Conservation (phyloP, 2,113 vertebrate genomes). For the Petroica traversi region DNA sequence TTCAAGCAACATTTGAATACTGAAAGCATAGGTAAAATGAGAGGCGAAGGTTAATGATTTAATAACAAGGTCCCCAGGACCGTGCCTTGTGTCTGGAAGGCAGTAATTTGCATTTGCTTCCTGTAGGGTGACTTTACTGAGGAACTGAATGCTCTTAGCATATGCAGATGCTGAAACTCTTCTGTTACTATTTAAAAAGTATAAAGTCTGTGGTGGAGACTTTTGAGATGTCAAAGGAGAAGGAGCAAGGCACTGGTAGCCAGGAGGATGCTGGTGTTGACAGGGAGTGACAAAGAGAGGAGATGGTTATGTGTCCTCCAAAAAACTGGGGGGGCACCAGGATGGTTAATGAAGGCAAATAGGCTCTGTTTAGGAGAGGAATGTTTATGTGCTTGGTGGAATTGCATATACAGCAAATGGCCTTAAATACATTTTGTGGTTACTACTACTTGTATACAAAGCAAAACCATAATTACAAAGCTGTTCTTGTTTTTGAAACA, state of each 20-base stretch:
- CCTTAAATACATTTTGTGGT: constrained; percentile 13
- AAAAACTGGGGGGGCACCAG: not conserved
- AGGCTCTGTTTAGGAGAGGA: not conserved
- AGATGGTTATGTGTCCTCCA: not conserved
- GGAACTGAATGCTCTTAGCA: not conserved
- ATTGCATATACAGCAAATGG: not conserved
- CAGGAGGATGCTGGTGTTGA: not conserved
- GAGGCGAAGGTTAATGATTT: constrained; percentile 19
- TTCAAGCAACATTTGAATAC: not conserved
- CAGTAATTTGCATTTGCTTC: constrained; percentile 34
- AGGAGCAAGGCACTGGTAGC: not conserved
- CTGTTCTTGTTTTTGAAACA: constrained; percentile 9
- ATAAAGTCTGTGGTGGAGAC: not conserved
- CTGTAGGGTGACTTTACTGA: not conserved
- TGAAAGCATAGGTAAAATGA: not conserved
- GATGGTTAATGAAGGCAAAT: not conserved
- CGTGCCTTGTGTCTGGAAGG: not conserved
- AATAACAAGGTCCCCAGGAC: not conserved
- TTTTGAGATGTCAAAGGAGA: not conserved
- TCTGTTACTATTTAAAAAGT: not conserved
- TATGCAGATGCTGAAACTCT: not conserved
- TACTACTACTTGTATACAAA: not conserved
- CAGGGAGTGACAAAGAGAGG: not conserved
- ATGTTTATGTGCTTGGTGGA: not conserved
- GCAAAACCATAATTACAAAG: constrained; percentile 27